phyloP scores from a whole-genome alignment of 2,113 vertebrate species.

The Solea senegalensis region DNA sequence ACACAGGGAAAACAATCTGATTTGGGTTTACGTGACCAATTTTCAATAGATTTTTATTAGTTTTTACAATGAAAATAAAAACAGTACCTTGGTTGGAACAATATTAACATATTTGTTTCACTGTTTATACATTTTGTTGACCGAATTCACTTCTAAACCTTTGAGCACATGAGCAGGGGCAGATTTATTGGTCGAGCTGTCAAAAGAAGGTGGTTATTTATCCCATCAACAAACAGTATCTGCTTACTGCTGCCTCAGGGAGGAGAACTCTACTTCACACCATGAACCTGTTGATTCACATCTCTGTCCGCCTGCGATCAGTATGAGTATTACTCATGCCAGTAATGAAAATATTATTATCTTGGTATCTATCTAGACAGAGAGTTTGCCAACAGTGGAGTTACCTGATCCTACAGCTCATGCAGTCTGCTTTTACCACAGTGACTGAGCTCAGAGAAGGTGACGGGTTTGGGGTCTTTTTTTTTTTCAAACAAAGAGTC shows the following conservation, averaged over 20 bases:
- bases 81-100: no score
- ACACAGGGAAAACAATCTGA: no score
- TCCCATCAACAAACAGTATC: conserved; percentile 60
- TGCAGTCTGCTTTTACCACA: conserved; percentile 59
- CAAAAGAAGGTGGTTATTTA: conserved; percentile 62
- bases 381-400: conserved; percentile 71
- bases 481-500: conserved; percentile 43
- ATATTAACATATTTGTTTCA: neutral
- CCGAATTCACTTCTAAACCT: neutral
- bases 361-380: conserved; percentile 51
- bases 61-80: no score
- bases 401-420: conserved; percentile 58
- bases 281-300: conserved; percentile 58
- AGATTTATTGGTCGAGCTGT: conserved; percentile 57
- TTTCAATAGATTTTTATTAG: no score
- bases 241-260: conserved; percentile 59
- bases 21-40: no score
- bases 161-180: neutral
- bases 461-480: conserved; percentile 33
- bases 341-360: conserved; percentile 67
- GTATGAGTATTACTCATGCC: conserved; percentile 41
- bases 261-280: conserved; percentile 26
- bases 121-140: neutral
- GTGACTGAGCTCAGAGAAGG: conserved; percentile 37
- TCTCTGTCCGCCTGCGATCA: conserved; percentile 14